Conservation (phyloP, 2,113 vertebrate species). For the Callospermophilus lateralis region DNA sequence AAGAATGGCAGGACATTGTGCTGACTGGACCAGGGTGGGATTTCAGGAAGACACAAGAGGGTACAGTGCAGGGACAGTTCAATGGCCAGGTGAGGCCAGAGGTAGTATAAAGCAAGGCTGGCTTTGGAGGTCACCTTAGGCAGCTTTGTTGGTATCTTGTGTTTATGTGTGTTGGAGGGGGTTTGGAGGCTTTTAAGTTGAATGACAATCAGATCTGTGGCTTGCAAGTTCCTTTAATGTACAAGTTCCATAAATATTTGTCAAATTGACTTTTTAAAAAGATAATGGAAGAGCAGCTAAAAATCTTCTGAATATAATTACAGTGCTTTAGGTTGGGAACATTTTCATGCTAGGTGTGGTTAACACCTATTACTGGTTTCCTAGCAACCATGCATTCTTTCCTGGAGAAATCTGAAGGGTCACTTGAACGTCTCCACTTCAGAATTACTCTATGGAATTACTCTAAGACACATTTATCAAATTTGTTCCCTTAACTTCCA, state of each 20-base stretch:
- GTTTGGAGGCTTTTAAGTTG: not conserved
- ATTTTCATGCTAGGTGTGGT: slow-evolving; percentile 54
- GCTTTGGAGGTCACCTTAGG: not conserved
- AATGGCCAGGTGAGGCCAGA: not conserved
- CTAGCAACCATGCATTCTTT: slow-evolving; percentile 68
- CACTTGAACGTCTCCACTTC: slow-evolving; percentile 52
- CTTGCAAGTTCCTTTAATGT: not conserved
- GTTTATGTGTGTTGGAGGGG: not conserved
- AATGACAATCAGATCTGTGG: not conserved
- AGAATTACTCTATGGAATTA: slow-evolving; percentile 5
- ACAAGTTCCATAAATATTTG: slow-evolving; percentile 61
- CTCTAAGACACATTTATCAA: not conserved
- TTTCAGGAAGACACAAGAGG: not conserved
- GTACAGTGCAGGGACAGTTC: not conserved
- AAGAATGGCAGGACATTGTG: not conserved
- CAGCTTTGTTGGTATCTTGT: not conserved
- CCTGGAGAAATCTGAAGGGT: slow-evolving; percentile 48
- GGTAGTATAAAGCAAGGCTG: not conserved
- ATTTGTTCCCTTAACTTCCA: not conserved
- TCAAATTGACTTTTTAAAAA: slow-evolving; percentile 58
- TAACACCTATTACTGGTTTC: slow-evolving; percentile 68
- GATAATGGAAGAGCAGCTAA: slow-evolving; percentile 57
- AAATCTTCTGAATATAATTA: slow-evolving; percentile 68
- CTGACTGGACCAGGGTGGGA: not conserved
- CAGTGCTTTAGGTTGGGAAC: slow-evolving; percentile 53